These are phyloP conservation scores for Sakesphorus luctuosus DNA, from an alignment of 2,113 vertebrate species.

Conservation along the genomic window DNA sequence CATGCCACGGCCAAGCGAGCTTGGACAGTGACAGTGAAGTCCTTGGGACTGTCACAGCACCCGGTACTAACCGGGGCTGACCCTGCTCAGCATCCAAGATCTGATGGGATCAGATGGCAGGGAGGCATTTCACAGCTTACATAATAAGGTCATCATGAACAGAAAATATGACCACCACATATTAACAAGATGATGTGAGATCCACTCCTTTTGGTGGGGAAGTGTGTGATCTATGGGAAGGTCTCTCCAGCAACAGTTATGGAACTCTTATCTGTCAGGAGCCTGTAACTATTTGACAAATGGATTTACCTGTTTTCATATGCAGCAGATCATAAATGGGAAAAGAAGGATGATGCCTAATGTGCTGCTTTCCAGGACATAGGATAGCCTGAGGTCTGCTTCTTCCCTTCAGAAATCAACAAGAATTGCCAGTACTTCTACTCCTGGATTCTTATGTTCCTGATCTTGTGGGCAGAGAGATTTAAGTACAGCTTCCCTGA, in stretches of 20 bases:
- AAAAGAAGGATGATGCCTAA: not conserved
- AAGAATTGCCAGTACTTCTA: conserved; percentile 26
- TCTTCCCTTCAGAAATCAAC: conserved; percentile 20
- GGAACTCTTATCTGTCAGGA: not conserved
- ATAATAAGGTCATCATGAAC: not conserved
- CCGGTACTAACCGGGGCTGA: too few species aligned
- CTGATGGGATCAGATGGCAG: too few species aligned
- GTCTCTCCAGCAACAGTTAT: not conserved
- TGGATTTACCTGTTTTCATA: not conserved
- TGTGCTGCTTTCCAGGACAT: conserved; percentile 11
- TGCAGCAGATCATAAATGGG: not conserved
- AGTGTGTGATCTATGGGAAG: not conserved
- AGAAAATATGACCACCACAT: not conserved
- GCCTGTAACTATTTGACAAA: not conserved
- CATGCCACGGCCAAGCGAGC: too few species aligned
- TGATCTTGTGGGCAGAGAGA: not conserved
- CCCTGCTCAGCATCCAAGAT: too few species aligned
- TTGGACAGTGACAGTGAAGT: too few species aligned
- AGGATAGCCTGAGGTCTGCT: conserved; percentile 12
- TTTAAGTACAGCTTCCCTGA: conserved; percentile 16
- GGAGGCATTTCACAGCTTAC: not conserved
- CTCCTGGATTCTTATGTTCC: not conserved
- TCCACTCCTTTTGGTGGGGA: not conserved
- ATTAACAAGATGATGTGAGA: not conserved
- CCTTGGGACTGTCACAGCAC: too few species aligned